Percentiles rank a stretch among this genome's conserved stretches.
These are phyloP conservation scores for Eubasilissa splendida DNA, from an alignment of 2,888 invertebrate species.

Conservation along the genomic window DNA sequence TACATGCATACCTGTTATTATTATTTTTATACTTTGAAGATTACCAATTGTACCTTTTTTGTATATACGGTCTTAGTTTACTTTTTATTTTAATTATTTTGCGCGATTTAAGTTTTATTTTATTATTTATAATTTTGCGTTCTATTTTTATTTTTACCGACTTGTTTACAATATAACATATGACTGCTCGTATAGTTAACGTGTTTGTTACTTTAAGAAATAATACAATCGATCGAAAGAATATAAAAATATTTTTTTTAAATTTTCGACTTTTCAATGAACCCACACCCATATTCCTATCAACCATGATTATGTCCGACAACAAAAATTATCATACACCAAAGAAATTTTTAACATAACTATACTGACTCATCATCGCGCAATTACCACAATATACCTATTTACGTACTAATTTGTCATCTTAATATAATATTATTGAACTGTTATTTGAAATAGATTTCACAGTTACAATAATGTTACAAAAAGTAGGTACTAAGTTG, in stretches of 20 bases:
- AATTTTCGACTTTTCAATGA: not conserved
- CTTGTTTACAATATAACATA: conserved; percentile 47
- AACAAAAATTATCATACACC: no score
- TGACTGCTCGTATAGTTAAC: conserved; percentile 22
- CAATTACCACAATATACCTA: no score
- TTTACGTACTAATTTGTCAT: no score
- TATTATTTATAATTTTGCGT: conserved; percentile 50
- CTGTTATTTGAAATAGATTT: no score
- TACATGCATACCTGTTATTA: conserved; percentile 57
- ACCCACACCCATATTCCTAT: not conserved
- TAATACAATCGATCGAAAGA: conserved; percentile 56
- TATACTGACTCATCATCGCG: no score
- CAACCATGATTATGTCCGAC: no score
- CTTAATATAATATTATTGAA: no score
- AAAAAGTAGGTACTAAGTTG: no score
- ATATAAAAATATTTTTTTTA: conserved; percentile 47
- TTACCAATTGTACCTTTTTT: conserved; percentile 54
- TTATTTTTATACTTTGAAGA: conserved; percentile 48
- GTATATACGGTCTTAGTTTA: conserved; percentile 56
- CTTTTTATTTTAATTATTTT: conserved; percentile 48
- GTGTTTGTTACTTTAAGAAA: conserved; percentile 43
- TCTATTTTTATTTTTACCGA: conserved; percentile 51
- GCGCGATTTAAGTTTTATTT: conserved; percentile 44
- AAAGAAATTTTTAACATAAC: no score
- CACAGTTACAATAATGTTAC: no score